Evolutionary conservation across 2,113 vertebrate genomes (phyloP).

Genomic region (Pardalotus punctatus): DNA sequence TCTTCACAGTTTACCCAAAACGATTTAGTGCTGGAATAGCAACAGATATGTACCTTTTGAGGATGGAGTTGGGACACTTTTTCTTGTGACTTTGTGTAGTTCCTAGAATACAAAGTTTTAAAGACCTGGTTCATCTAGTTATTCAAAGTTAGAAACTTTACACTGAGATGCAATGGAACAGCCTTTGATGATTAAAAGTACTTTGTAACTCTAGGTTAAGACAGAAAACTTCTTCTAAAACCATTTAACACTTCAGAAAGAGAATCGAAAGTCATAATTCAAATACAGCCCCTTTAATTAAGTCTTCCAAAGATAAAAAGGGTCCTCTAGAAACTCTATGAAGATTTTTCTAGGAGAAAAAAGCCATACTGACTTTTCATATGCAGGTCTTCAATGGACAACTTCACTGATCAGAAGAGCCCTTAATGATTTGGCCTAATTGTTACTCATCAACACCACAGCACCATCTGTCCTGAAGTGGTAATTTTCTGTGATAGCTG

Average conservation of each 20-base stretch:
- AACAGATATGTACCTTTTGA: background rate
- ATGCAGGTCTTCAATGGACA: slow-evolving; percentile 35
- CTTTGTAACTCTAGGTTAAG: background rate
- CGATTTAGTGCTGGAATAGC: background rate
- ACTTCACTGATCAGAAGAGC: slow-evolving; percentile 43
- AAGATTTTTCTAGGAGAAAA: slow-evolving; percentile 12
- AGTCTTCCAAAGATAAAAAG: slow-evolving; percentile 41
- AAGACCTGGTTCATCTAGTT: background rate
- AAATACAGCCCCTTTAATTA: slow-evolving; percentile 27
- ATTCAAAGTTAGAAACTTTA: background rate
- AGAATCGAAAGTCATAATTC: slow-evolving; percentile 45
- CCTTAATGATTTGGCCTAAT: slow-evolving; percentile 60
- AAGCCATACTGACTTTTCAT: slow-evolving; percentile 47
- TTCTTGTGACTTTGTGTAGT: background rate
- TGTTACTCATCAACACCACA: slow-evolving; percentile 57
- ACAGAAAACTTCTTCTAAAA: slow-evolving; percentile 22
- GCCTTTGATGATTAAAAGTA: background rate
- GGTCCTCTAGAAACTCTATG: slow-evolving; percentile 33
- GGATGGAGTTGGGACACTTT: background rate
- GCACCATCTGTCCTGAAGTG: slow-evolving; percentile 58
- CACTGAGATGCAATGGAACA: background rate
- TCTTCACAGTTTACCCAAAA: background rate
- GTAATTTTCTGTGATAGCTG: slow-evolving; percentile 29
- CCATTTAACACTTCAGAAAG: slow-evolving; percentile 6
- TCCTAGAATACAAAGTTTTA: background rate